Percentiles rank a stretch among this genome's conserved stretches.
Conservation (phyloP, 2,797 vertebrate species). For the Onychomys leucogaster region DNA sequence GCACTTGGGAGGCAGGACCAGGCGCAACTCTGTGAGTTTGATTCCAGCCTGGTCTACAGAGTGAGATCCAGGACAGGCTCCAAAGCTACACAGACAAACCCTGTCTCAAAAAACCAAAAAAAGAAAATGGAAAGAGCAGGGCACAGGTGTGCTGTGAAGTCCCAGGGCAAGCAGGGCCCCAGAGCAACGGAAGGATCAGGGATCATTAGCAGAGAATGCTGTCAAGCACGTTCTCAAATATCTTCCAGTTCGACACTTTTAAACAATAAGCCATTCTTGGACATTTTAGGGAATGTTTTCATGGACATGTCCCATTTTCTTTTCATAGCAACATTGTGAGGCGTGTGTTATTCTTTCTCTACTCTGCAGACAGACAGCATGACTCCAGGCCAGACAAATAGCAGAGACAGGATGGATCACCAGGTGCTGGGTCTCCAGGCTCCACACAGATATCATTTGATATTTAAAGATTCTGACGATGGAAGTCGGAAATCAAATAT, state of each 20-base stretch:
- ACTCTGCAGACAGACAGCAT: not conserved
- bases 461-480: not conserved
- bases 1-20: too few relatives aligned
- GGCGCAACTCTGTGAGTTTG: too few relatives aligned
- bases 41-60: too few relatives aligned
- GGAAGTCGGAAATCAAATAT: not conserved
- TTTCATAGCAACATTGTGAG: not conserved
- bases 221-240: not conserved
- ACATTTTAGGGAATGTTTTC: conserved; percentile 10
- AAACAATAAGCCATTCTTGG: not conserved
- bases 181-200: not conserved
- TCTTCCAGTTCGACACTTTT: not conserved
- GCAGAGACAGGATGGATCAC: not conserved
- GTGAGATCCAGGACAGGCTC: too few relatives aligned
- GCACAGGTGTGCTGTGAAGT: too few relatives aligned
- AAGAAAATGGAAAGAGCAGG: not conserved
- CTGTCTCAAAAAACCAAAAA: too few relatives aligned
- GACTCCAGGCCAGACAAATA: not conserved
- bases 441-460: not conserved
- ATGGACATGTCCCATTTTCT: not conserved
- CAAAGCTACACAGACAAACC: too few relatives aligned
- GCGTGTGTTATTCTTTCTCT: too few relatives aligned
- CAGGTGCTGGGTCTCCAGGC: not conserved
- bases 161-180: not conserved
- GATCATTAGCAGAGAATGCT: not conserved